Conservation (phyloP, 2,888 invertebrate species). For the Hemithea aestivaria region DNA sequence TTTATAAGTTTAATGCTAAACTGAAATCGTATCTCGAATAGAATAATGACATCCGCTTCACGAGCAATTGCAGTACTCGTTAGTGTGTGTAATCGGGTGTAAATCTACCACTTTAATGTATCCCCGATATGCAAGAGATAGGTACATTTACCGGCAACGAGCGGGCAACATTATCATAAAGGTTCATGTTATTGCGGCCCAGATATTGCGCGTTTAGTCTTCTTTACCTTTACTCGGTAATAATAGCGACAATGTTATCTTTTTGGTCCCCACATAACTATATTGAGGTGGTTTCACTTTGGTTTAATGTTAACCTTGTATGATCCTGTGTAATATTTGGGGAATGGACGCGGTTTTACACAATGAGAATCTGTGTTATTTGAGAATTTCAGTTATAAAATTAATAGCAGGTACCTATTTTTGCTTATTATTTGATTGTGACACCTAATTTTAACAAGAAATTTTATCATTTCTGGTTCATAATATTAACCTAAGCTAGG, state of each 20-base stretch:
- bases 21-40: too few species aligned
- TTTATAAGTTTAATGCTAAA: too few species aligned
- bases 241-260: conserved; percentile 43
- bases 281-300: conserved; percentile 22
- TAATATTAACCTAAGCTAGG: too few species aligned
- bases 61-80: conserved; percentile 7
- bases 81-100: conserved; percentile 19
- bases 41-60: neutral
- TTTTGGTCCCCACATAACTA: conserved; percentile 29
- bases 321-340: conserved; percentile 21
- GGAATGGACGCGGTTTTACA: too few species aligned
- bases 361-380: too few species aligned
- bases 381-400: too few species aligned
- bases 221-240: conserved; percentile 40
- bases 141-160: conserved; percentile 38
- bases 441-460: too few species aligned
- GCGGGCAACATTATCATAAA: conserved; percentile 50
- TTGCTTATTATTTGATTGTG: too few species aligned
- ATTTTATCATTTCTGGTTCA: too few species aligned
- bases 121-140: conserved; percentile 38
- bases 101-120: conserved; percentile 35
- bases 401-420: too few species aligned
- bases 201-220: conserved; percentile 49
- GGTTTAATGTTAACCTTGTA: conserved; percentile 15
- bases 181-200: conserved; percentile 51